Percentiles rank a stretch among this genome's conserved stretches.
Evolutionary conservation across 2,888 invertebrate genomes (phyloP).

Genomic region (Caenorhabditis parvicauda): DNA sequence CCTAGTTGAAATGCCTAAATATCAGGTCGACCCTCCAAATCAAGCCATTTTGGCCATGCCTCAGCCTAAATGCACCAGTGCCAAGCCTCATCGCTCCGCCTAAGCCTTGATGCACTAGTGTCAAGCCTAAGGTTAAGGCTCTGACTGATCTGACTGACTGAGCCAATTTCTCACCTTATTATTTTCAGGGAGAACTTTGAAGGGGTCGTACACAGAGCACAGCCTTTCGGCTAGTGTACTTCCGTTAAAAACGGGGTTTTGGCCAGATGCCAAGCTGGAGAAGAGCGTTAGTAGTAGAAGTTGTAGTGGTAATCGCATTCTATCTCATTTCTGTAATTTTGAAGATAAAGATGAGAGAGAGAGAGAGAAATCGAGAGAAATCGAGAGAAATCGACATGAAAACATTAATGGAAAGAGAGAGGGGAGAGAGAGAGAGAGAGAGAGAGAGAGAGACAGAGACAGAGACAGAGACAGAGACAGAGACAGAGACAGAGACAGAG

Average conservation of each 20-base stretch:
- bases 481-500: conserved; percentile 8
- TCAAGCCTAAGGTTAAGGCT: no score
- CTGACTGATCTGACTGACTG: no score
- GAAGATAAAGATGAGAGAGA: not conserved
- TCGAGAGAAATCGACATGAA: not conserved
- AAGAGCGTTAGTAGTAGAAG: conserved; percentile 11
- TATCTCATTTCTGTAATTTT: conserved; percentile 7
- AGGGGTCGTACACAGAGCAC: conserved; percentile 59
- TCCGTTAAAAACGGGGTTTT: not conserved
- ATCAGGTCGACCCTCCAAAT: no score
- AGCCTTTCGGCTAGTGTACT: no score
- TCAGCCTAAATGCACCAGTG: no score
- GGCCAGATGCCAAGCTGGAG: not conserved
- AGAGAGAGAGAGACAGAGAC: conserved; percentile 5
- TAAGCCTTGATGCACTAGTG: no score
- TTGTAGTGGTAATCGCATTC: conserved; percentile 10
- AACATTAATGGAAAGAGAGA: conserved; percentile 13
- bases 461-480: conserved; percentile 5
- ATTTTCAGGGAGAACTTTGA: conserved; percentile 59
- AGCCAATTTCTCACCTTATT: conserved; percentile 40
- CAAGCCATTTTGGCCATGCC: no score
- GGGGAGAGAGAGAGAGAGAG: conserved; percentile 7
- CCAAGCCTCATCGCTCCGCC: no score
- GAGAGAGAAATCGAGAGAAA: conserved; percentile 2
- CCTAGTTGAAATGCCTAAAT: no score